Conservation (phyloP, 1,140 invertebrate genomes). For the Chymomyza costata region DNA sequence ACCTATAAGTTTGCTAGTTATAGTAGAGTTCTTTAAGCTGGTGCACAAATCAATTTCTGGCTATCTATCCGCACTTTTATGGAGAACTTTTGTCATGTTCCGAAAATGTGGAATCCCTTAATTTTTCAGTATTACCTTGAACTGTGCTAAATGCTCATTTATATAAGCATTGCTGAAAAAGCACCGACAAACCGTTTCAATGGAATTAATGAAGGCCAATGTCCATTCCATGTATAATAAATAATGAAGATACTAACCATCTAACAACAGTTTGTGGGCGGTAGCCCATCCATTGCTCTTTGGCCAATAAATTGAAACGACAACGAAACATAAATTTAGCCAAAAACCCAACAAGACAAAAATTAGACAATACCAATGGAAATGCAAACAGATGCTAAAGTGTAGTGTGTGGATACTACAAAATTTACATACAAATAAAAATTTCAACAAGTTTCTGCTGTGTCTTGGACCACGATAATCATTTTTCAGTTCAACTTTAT, state of each 20-base stretch:
- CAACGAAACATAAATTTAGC: slow-evolving; percentile 34
- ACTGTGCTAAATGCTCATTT: no score
- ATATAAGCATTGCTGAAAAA: no score
- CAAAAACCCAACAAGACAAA: slow-evolving; percentile 6
- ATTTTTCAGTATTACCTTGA: no score
- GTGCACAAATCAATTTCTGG: no score
- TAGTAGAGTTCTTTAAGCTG: no score
- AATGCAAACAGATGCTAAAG: slow-evolving; percentile 20
- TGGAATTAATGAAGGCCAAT: slow-evolving; percentile 21
- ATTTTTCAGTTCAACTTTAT: slow-evolving; percentile 38
- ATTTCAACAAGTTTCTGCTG: slow-evolving; percentile 20
- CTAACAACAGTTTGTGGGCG: no score
- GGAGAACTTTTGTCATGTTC: no score
- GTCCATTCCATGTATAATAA: slow-evolving; percentile 10
- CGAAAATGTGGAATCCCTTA: no score
- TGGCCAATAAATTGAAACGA: slow-evolving; percentile 20
- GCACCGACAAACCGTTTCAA: slow-evolving; percentile 1
- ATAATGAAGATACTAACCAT: no score
- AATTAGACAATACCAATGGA: slow-evolving; percentile 19
- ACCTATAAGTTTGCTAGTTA: no score
- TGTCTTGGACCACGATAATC: slow-evolving; percentile 18
- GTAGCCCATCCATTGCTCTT: no score
- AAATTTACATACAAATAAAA: slow-evolving; percentile 47
- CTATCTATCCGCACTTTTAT: no score
- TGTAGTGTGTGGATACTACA: slow-evolving; percentile 16